Percentiles rank a stretch among this genome's conserved stretches.
These are phyloP conservation scores for Caenorhabditis angaria DNA, from an alignment of 2,888 invertebrate genomes.

Conservation along the genomic window DNA sequence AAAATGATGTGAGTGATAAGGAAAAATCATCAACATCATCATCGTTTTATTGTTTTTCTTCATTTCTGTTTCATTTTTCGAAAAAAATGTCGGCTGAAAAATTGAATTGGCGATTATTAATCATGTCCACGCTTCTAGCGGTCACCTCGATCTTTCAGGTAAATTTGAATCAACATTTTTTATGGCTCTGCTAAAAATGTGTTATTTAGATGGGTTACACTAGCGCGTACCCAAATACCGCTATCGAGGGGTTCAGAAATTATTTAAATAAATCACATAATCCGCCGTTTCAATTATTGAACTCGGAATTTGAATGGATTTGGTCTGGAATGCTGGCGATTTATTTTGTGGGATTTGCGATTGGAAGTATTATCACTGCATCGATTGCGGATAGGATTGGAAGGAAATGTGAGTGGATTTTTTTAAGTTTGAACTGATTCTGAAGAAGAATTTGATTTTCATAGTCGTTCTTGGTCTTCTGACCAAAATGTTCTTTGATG, in stretches of 20 bases:
- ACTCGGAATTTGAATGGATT: constrained; percentile 57
- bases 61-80: too few species aligned
- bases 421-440: too few species aligned
- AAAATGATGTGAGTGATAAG: too few species aligned
- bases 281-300: constrained; percentile 20
- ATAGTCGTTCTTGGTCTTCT: too few species aligned
- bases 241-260: constrained; percentile 39
- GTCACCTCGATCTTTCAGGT: constrained; percentile 41
- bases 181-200: too few species aligned
- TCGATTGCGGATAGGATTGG: constrained; percentile 62
- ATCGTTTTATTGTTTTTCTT: too few species aligned
- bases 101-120: constrained; percentile 24
- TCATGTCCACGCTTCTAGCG: constrained; percentile 26
- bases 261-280: constrained; percentile 28
- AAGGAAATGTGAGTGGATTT: constrained; percentile 18
- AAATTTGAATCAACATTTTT: background rate
- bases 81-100: constrained; percentile 3
- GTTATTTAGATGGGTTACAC: constrained; percentile 63
- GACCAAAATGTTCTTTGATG: too few species aligned
- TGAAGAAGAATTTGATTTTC: too few species aligned
- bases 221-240: constrained; percentile 64
- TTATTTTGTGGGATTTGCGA: constrained; percentile 63
- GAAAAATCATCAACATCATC: too few species aligned
- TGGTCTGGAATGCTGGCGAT: constrained; percentile 64
- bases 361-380: constrained; percentile 58